These are phyloP conservation scores for Ophraella communa DNA, from an alignment of 2,888 invertebrate species.

Conservation along the genomic window DNA sequence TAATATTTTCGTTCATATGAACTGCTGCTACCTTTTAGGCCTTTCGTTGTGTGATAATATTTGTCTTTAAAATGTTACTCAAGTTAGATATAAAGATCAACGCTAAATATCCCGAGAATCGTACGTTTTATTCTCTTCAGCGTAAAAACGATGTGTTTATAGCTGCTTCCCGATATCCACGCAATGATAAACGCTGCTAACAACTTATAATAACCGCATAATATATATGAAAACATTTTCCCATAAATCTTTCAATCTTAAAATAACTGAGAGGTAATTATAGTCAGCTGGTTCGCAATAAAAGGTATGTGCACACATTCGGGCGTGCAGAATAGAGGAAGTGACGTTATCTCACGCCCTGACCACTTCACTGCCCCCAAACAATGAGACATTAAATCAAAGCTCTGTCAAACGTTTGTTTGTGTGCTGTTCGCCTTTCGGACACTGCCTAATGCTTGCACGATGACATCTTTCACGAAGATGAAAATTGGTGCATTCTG, in stretches of 20 bases:
- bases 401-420: constrained; percentile 49
- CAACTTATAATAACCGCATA: background rate
- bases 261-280: constrained; percentile 16
- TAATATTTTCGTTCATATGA: too few relatives aligned
- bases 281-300: constrained; percentile 31
- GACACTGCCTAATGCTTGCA: constrained; percentile 39
- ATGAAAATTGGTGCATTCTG: constrained; percentile 28
- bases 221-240: background rate
- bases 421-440: constrained; percentile 34
- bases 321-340: constrained; percentile 53
- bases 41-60: too few relatives aligned
- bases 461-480: constrained; percentile 45
- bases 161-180: background rate
- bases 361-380: constrained; percentile 56
- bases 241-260: background rate
- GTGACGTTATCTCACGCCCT: constrained; percentile 57
- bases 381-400: constrained; percentile 59
- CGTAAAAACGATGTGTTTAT: too few relatives aligned
- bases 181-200: background rate
- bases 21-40: too few relatives aligned
- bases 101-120: too few relatives aligned
- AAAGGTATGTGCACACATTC: constrained; percentile 38
- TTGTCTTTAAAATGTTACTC: too few relatives aligned
- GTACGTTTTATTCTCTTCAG: too few relatives aligned
- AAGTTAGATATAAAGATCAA: too few relatives aligned